A percentile compares a stretch with the other conserved stretches of the same genome.
These are phyloP conservation scores for Meiosimyza platycephala DNA, from an alignment of 2,888 invertebrate species.

Conservation along the genomic window DNA sequence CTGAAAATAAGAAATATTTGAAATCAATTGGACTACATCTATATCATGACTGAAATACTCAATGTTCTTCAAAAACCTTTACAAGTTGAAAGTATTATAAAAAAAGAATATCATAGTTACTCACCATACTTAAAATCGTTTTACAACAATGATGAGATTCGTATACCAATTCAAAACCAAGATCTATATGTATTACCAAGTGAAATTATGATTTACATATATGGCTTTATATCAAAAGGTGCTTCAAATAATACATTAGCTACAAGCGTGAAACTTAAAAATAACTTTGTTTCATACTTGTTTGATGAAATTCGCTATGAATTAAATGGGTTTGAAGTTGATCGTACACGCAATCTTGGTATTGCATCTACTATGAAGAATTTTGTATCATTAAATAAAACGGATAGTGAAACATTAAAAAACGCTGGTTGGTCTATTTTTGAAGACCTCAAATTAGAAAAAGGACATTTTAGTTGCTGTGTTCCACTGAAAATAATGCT, in stretches of 20 bases:
- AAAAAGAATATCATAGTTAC: conserved; percentile 51
- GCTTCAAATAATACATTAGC: too few species aligned
- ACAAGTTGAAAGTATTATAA: conserved; percentile 46
- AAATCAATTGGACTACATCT: too few species aligned
- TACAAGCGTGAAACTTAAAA: too few species aligned
- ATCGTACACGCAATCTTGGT: conserved; percentile 46
- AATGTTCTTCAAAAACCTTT: conserved; percentile 26
- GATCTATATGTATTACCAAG: conserved; percentile 20
- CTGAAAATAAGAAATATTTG: too few species aligned
- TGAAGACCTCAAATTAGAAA: too few species aligned
- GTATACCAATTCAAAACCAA: conserved; percentile 46
- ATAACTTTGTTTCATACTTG: too few species aligned
- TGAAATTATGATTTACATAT: too few species aligned
- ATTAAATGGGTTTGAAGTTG: conserved; percentile 44
- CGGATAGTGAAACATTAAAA: conserved; percentile 37
- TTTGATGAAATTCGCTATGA: too few species aligned
- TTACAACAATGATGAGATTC: conserved; percentile 51
- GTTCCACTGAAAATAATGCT: neutral
- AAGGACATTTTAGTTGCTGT: conserved; percentile 20
- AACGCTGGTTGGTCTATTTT: conserved; percentile 47
- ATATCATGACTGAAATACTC: too few species aligned
- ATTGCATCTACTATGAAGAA: conserved; percentile 56
- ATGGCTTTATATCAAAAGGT: too few species aligned
- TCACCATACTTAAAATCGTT: conserved; percentile 49
- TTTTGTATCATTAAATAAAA: conserved; percentile 54